Conservation (phyloP, 2,888 invertebrate species). For the Eueremaeus valkanovi region DNA sequence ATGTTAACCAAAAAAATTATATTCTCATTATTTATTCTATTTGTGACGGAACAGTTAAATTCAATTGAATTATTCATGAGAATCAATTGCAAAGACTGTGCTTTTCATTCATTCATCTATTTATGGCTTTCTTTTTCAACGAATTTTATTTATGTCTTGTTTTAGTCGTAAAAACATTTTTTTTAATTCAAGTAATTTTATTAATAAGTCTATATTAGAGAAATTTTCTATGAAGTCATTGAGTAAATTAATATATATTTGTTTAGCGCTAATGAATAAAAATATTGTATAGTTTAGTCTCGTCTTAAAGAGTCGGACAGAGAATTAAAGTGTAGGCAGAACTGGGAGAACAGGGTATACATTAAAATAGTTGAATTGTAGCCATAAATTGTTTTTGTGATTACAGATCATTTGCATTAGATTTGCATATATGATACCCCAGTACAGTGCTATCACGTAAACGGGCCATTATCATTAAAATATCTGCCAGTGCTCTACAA, state of each 20-base stretch:
- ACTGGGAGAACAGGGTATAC: background rate
- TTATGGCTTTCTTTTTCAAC: background rate
- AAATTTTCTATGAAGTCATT: background rate
- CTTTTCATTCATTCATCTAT: background rate
- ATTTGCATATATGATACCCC: conserved; percentile 18
- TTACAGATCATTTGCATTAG: conserved; percentile 23
- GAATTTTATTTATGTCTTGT: background rate
- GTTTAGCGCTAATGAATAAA: conserved; percentile 6
- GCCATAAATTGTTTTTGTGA: conserved; percentile 16
- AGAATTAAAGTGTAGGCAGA: too few species aligned
- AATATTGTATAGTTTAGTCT: background rate
- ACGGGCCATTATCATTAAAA: background rate
- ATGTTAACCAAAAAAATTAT: too few species aligned
- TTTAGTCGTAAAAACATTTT: background rate
- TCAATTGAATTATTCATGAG: background rate
- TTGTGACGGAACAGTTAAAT: too few species aligned
- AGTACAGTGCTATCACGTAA: background rate
- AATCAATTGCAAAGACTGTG: background rate
- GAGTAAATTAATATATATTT: background rate
- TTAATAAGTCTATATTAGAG: background rate
- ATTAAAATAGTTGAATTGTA: background rate
- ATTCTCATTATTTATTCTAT: too few species aligned
- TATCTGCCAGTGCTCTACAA: background rate
- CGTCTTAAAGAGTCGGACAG: background rate
- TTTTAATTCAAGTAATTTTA: conserved; percentile 1